Percentiles rank a stretch among this genome's conserved stretches.
Conservation (phyloP, 2,888 invertebrate species). For the Monochamus alternatus region DNA sequence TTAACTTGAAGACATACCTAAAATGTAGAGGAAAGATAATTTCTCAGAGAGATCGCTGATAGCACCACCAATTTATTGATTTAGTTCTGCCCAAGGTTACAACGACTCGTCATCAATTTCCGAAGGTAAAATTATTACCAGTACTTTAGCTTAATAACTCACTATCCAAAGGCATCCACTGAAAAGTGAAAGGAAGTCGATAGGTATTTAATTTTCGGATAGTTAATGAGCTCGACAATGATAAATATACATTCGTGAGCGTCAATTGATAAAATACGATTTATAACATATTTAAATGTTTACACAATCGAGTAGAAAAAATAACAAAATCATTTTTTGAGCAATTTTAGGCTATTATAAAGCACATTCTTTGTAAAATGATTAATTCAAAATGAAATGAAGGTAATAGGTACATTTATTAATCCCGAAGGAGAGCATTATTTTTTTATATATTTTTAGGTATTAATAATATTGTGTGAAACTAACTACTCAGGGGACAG, state of each 20-base stretch:
- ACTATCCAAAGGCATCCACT: background rate
- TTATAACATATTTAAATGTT: background rate
- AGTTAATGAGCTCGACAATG: background rate
- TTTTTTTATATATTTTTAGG: no score
- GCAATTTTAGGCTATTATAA: no score
- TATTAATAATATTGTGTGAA: no score
- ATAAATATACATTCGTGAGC: background rate
- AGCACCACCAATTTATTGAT: background rate
- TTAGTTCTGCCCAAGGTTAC: background rate
- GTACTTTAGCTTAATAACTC: background rate
- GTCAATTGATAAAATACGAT: background rate
- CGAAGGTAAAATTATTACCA: constrained; percentile 1
- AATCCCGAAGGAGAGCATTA: no score
- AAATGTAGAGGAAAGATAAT: background rate
- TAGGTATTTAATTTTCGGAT: background rate
- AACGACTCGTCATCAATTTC: background rate
- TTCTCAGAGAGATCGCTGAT: background rate
- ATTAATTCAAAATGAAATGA: no score
- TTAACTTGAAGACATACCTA: background rate
- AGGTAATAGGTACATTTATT: no score
- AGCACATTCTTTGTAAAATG: no score
- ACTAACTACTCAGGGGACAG: no score
- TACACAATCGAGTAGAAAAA: background rate
- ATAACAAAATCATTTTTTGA: background rate
- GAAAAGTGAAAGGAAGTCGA: background rate